Conservation (phyloP, 2,888 invertebrate genomes). For the Drosophila mimetica region DNA sequence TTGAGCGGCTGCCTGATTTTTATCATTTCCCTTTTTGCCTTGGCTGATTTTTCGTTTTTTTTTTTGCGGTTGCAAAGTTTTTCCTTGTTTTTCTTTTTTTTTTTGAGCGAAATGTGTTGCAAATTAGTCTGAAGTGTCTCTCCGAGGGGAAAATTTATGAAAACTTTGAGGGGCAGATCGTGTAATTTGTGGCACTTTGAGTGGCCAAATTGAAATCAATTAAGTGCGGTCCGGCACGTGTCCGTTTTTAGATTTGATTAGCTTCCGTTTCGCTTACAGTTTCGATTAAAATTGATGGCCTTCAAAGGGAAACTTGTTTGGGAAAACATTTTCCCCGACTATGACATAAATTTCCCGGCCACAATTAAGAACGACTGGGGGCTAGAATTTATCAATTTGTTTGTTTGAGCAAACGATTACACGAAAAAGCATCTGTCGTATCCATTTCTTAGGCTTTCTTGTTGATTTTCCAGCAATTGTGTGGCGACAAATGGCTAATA, state of each 20-base stretch:
- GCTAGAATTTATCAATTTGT: slow-evolving; percentile 21
- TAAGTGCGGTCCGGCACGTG: slow-evolving; percentile 61
- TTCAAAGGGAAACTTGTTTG: slow-evolving; percentile 21
- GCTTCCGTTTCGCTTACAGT: slow-evolving; percentile 40
- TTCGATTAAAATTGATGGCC: slow-evolving; percentile 47
- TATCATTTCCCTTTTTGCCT: slow-evolving; percentile 62
- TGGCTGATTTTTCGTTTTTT: slow-evolving; percentile 21
- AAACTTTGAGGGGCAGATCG: slow-evolving; percentile 38
- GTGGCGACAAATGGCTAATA: slow-evolving; percentile 32
- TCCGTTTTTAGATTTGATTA: slow-evolving; percentile 46
- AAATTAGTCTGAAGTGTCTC: slow-evolving; percentile 74
- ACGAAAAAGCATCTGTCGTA: slow-evolving; percentile 26
- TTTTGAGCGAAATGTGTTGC: slow-evolving; percentile 61
- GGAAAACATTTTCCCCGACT: slow-evolving; percentile 7
- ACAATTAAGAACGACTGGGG: slow-evolving; percentile 29
- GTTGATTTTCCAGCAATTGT: slow-evolving; percentile 28
- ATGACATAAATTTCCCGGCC: slow-evolving; percentile 32
- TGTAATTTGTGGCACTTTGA: slow-evolving; percentile 69
- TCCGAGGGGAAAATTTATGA: slow-evolving; percentile 68
- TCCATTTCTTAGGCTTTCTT: slow-evolving; percentile 18
- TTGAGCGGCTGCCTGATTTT: slow-evolving; percentile 54
- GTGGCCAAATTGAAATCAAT: slow-evolving; percentile 72
- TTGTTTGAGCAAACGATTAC: slow-evolving; percentile 29
- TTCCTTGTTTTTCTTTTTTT: slow-evolving; percentile 19
- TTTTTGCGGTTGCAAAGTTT: slow-evolving; percentile 23